Evolutionary conservation across 1,140 invertebrate species (phyloP), one percentile per base, ranked within the genome.

Genomic region (Steinernema feltiae): DNA sequence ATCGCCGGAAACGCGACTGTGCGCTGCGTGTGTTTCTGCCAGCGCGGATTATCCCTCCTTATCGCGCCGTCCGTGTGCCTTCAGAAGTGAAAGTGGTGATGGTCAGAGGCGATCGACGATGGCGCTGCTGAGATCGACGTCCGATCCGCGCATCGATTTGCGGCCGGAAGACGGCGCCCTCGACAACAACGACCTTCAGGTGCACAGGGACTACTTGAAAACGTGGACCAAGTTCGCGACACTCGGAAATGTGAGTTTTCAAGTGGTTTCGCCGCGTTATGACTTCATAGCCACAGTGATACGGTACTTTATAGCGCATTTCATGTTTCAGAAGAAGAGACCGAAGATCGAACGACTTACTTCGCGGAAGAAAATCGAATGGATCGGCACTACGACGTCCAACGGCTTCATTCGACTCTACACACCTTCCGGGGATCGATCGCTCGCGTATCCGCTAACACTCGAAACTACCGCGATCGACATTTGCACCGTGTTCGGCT

Each of bases 141-240:
- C 53, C 12, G 53, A 63, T 63, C 53, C 53, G 53, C 12, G 53
- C 12, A 7, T 63, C 15, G 53, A 63, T 15, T 3, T 21, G 53
- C 53, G 15, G 15, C 53, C 53, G 15, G 53, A 63, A 21, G 53
- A 63, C 7, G 24, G 24, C 15, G 53, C 53, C 12, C 53, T 63
- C 53, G 24, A 27, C 53, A 63, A 12, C 12, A 27, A 63, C 53
- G 53, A 63, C 53, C 53, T 63, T 27, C 53, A 63, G 53, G 24
- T 63, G 7, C 53, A 63, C 53, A 15, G 53, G 15, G 53, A 63
- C 7, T 73, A 73, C 74, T 24, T 76, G n/a, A 21, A 69, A 35
- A 74, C 46, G 48, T 27, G 46, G 32, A 74, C 46, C 73, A 48
- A 72, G 71, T 74, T 74, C 73, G 46, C 69, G 48, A 74, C 73